Evolutionary conservation across 1,140 invertebrate species (phyloP).

Genomic region (Octopus bimaculoides): DNA sequence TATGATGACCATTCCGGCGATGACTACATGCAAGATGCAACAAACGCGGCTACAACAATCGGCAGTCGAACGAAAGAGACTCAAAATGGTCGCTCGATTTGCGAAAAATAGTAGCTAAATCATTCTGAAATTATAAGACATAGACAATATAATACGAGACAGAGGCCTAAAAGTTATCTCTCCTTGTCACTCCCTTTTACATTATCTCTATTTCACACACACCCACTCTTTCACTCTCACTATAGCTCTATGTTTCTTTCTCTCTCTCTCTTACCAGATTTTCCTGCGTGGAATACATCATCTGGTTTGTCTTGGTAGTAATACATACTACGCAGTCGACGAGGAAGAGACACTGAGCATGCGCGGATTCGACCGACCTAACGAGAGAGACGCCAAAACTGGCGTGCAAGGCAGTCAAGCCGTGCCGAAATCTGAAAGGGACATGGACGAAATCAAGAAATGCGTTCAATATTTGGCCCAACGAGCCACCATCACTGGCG

Average conservation of each 20-base stretch:
- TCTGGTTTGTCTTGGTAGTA: conserved; percentile 37
- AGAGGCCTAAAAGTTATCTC: background rate
- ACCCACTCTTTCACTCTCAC: background rate
- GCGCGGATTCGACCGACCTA: conserved; percentile 33
- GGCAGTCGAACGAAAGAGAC: no score
- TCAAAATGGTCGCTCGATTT: no score
- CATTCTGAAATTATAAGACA: no score
- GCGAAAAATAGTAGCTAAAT: no score
- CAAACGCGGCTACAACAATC: no score
- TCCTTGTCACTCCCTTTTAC: background rate
- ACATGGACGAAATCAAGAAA: conserved; percentile 36
- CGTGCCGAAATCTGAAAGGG: conserved; percentile 30
- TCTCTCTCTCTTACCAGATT: background rate
- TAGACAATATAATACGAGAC: no score
- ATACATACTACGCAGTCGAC: conserved; percentile 40
- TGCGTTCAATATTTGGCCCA: conserved; percentile 32
- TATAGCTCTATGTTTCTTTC: background rate
- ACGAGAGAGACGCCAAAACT: conserved; percentile 20
- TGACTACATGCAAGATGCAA: no score
- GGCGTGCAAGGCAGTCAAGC: background rate
- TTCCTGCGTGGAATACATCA: conserved; percentile 33
- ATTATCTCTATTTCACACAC: background rate
- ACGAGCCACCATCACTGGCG: conserved; percentile 25
- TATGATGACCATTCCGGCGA: no score
- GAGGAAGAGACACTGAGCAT: conserved; percentile 38